Conservation (phyloP, 2,113 vertebrate species). For the Beaufortia kweichowensis region DNA sequence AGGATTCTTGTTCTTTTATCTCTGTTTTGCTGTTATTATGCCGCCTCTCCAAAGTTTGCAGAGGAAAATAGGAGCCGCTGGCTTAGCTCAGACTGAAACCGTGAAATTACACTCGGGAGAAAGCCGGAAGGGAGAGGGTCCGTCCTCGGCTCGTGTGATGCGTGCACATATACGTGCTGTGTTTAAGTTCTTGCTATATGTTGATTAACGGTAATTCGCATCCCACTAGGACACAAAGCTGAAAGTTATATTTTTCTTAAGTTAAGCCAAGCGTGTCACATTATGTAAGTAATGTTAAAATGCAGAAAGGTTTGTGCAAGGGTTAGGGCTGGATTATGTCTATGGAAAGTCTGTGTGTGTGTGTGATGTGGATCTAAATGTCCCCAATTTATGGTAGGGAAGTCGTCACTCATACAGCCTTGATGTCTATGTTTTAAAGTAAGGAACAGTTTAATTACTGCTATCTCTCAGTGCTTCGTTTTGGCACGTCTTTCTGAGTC, state of each 20-base stretch:
- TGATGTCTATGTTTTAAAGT: too few species aligned
- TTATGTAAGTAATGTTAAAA: not conserved
- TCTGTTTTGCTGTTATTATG: conserved; percentile 37
- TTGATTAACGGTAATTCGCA: conserved; percentile 27
- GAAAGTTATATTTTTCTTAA: conserved; percentile 25
- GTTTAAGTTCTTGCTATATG: not conserved
- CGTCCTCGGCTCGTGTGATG: not conserved
- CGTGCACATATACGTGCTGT: not conserved
- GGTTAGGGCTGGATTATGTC: too few species aligned
- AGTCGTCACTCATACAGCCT: too few species aligned
- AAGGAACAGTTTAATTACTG: conserved; percentile 1
- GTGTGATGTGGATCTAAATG: too few species aligned
- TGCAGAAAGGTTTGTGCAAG: too few species aligned
- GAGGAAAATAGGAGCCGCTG: conserved; percentile 27
- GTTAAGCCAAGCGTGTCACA: not conserved
- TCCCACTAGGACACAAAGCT: conserved; percentile 9
- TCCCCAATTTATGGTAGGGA: too few species aligned
- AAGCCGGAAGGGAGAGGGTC: conserved; percentile 1
- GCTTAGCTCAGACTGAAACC: conserved; percentile 9
- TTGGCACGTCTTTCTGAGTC: conserved; percentile 16
- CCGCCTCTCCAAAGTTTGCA: not conserved
- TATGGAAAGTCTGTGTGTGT: not conserved
- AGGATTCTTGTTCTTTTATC: conserved; percentile 15
- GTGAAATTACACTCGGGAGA: conserved; percentile 14
- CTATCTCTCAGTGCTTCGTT: conserved; percentile 14